phyloP scores from a whole-genome alignment of 1,140 invertebrate genomes.

The Cherax quadricarinatus region DNA sequence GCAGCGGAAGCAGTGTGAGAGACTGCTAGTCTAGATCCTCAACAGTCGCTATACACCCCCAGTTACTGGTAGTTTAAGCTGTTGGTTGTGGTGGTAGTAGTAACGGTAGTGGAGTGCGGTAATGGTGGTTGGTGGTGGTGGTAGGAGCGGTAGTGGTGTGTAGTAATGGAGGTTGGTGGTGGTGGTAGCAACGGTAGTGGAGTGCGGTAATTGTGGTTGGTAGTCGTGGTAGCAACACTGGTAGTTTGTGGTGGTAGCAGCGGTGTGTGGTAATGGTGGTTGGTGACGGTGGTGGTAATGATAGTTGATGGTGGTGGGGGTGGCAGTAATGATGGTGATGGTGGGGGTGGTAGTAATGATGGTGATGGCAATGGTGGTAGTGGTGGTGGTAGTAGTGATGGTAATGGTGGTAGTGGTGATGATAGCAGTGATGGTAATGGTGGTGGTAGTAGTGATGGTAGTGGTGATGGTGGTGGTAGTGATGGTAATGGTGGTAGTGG shows the following conservation, averaged over 20 bases:
- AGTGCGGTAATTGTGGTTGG: too few species aligned
- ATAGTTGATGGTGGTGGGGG: too few species aligned
- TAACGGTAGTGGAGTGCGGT: background rate
- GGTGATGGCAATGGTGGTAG: background rate
- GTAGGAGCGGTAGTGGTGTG: too few species aligned
- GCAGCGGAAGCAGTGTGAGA: too few species aligned
- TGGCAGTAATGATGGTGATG: background rate
- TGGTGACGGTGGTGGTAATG: background rate
- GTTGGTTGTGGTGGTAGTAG: background rate
- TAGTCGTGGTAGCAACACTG: too few species aligned
- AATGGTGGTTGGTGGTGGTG: background rate
- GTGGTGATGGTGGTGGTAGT: conserved; percentile 9
- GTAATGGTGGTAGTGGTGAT: too few species aligned
- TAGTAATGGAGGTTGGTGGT: too few species aligned
- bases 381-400: background rate
- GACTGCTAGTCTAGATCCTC: too few species aligned
- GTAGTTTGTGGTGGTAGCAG: background rate
- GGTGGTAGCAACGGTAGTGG: too few species aligned
- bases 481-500: background rate
- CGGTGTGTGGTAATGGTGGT: background rate
- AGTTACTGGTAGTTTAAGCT: too few species aligned
- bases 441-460: background rate
- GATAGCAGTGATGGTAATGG: too few species aligned
- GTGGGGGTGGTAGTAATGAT: conserved; percentile 5
- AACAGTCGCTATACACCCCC: too few species aligned